phyloP scores from a whole-genome alignment of 2,888 invertebrate genomes.

The Aporophyla nigra region DNA sequence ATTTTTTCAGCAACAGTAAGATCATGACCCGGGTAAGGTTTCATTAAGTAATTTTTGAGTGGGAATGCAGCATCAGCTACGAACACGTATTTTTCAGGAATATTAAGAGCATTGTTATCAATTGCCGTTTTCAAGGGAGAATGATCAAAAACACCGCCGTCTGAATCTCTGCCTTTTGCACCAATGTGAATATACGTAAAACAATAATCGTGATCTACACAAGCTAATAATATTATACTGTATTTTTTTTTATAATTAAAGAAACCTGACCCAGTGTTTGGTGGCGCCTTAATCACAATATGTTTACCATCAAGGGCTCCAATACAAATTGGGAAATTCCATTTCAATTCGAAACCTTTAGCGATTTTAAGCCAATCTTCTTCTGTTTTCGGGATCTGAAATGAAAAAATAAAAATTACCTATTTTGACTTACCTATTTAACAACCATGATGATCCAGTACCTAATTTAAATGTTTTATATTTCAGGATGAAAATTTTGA shows the following conservation, averaged over 20 bases:
- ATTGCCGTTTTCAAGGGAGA: slow-evolving; percentile 43
- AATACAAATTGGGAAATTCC: slow-evolving; percentile 48
- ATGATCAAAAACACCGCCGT: slow-evolving; percentile 45
- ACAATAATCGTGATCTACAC: slow-evolving; percentile 49
- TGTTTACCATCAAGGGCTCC: slow-evolving; percentile 47
- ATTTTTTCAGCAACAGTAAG: slow-evolving; percentile 40
- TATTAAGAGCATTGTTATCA: slow-evolving; percentile 35
- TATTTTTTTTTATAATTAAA: slow-evolving; percentile 44
- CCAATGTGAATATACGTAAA: slow-evolving; percentile 42
- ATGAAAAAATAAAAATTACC: slow-evolving; percentile 36
- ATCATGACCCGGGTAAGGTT: slow-evolving; percentile 38
- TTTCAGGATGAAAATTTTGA: slow-evolving; percentile 41
- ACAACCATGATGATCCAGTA: slow-evolving; percentile 39
- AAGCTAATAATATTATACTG: slow-evolving; percentile 50
- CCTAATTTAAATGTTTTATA: slow-evolving; percentile 39
- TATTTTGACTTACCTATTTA: slow-evolving; percentile 42
- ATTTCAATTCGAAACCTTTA: slow-evolving; percentile 39
- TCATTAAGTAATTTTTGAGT: slow-evolving; percentile 38
- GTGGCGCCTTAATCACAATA: slow-evolving; percentile 32
- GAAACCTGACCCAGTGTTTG: slow-evolving; percentile 39
- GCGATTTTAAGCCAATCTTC: slow-evolving; percentile 42
- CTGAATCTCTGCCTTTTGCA: slow-evolving; percentile 44
- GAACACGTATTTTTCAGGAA: slow-evolving; percentile 37
- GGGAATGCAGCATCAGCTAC: slow-evolving; percentile 50
- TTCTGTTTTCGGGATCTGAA: slow-evolving; percentile 41